A percentile compares a stretch with the other conserved stretches of the same genome.
phyloP scores from a whole-genome alignment of 2,113 vertebrate genomes.

The Corythoichthys intestinalis region DNA sequence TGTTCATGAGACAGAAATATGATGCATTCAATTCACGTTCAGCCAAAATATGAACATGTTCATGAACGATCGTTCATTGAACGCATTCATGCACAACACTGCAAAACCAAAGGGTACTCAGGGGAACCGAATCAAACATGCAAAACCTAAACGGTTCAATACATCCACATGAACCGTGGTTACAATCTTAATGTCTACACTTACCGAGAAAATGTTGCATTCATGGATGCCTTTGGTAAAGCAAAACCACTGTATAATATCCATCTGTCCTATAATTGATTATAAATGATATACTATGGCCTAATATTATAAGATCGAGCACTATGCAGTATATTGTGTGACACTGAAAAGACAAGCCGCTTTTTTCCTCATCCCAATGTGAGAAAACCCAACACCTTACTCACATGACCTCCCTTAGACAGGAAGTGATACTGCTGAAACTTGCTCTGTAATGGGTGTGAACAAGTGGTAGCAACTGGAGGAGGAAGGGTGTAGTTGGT shows the following conservation, averaged over 20 bases:
- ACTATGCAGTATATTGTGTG: conserved; percentile 4
- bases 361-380: neutral
- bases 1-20: too few relatives aligned
- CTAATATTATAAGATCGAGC: conserved; percentile 4
- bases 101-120: too few relatives aligned
- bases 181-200: too few relatives aligned
- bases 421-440: conserved; percentile 61
- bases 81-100: too few relatives aligned
- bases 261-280: neutral
- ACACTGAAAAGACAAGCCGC: neutral
- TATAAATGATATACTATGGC: neutral
- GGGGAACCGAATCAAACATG: too few relatives aligned
- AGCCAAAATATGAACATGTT: too few relatives aligned
- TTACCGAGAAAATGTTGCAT: neutral
- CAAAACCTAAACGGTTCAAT: too few relatives aligned
- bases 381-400: neutral
- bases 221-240: conserved; percentile 16
- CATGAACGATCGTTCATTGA: too few relatives aligned
- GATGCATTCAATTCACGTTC: too few relatives aligned
- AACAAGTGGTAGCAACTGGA: conserved; percentile 33
- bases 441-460: conserved; percentile 58
- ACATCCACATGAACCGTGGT: too few relatives aligned
- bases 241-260: conserved; percentile 3
- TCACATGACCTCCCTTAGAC: conserved; percentile 45
- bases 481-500: conserved; percentile 25